Base-by-base conservation (phyloP, 2,888 invertebrate species). In the Idaea aversata region DNA sequence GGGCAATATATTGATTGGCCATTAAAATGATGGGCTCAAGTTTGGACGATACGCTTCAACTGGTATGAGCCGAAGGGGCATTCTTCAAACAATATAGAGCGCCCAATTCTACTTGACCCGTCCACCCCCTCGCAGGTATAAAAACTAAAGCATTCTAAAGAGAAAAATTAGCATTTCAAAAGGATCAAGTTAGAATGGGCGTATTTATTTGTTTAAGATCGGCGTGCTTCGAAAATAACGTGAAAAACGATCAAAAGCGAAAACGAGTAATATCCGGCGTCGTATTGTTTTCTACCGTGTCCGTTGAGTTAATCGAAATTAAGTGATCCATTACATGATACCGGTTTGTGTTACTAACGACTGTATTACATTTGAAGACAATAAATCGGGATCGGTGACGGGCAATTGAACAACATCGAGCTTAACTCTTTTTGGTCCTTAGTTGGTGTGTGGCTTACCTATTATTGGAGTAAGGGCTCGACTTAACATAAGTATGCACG, bases 251-350 rank as follows among this genome's bases (percentile, higher is more conserved):
- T 79, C 83, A 87, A 88, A 87, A 88, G 80, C 82, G 82, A 86
- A 89, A 90, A 88, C 87, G 84, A 88, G 87, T 88, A 91, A 91
- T 91, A 88, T 91, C 91, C 92, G 88, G 90, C 77, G 81, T 77
- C 74, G 85, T 87, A 91, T 91, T 91, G 91, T 91, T 90, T 85
- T 81, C 79, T 75, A 80, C 79, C 79, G 79, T 81, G 82, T 81
- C 83, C 82, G 85, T 77, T 74, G 78, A 80, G 85, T 85, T 91
- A 90, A 90, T 91, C 90, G 90, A 90, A 91, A 91, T 90, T 91
- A 91, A 91, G 92, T 88, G 92, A 92, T 91, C 91, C 90, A 90
- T 91, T 88, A 87, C 88, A 86, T 85, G 90, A 90, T 90, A 90
- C 88, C 83, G 84, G 86, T 80, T 81, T 80, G 77, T 82, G 86